Base-by-base conservation (phyloP, 2,888 invertebrate species). In the Synanthedon andrenaeformis region DNA sequence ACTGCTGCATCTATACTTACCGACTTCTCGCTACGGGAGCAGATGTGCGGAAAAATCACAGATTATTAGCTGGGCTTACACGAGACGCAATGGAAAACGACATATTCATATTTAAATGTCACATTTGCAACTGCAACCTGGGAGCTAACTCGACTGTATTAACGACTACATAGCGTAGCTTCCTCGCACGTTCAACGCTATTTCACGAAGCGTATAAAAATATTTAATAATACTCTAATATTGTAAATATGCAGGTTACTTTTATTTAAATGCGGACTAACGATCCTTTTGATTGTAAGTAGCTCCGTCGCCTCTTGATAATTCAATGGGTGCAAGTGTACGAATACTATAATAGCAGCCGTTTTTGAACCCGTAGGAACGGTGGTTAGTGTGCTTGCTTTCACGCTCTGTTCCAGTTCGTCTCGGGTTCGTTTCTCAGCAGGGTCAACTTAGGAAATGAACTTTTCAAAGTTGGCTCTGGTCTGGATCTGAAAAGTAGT, bases 31-130 rank as follows among this genome's bases (percentile, higher is more conserved):
- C 60, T 66, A 58, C 58, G 67, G 56, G 67, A 58, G 67, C 83
- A 80, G 77, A 74, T 76, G 85, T 65, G 83, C 77, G 79, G 82
- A 86, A 86, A 82, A 85, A 84, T 84, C 79, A 67, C 60, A 77
- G 73, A 76, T 84, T 84, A 86, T 84, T 83, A 85, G 73, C 72
- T 59, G 67, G 62, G 12, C 69, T 72, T 65, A 62, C 63, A 59
- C 59, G 67, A 65, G 71, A 66, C 68, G 72, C 65, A 57, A 63
- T 63, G 63, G 59, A 67, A 35, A 68, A 69, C 75, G 80, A 78
- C 79, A 78, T 74, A 83, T 84, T 86, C 85, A 84, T 83, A 85
- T 86, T 84, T 78, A 83, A 84, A 86, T 86, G 76, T 76, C 74
- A 73, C 69, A 67, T 65, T 23, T 72, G 75, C 69, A 67, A 71